Conservation (phyloP, 2,888 invertebrate genomes). For the Eustalomyia histrio region DNA sequence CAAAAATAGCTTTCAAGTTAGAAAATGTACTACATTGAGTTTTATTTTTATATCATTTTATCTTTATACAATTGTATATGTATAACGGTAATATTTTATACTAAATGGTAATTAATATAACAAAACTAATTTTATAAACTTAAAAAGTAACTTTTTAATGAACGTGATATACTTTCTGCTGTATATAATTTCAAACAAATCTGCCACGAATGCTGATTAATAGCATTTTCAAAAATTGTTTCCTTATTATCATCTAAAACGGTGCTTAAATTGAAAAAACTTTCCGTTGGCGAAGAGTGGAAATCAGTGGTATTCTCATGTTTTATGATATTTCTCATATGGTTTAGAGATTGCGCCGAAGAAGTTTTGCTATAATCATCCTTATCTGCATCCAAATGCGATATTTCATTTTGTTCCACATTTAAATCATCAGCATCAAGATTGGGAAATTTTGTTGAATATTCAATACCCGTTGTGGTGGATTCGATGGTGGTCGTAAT, state of each 20-base stretch:
- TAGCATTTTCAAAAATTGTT: constrained; percentile 41
- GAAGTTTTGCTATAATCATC: constrained; percentile 58
- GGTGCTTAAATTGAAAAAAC: constrained; percentile 30
- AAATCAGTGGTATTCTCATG: background rate
- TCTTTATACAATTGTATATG: too few relatives aligned
- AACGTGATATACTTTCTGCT: constrained; percentile 68
- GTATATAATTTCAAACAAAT: constrained; percentile 69
- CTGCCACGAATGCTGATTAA: constrained; percentile 62
- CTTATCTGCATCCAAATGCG: constrained; percentile 59
- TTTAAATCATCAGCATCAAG: constrained; percentile 60
- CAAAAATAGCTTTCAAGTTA: too few relatives aligned
- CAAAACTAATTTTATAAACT: constrained; percentile 44
- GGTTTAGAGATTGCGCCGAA: constrained; percentile 41
- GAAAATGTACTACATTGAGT: too few relatives aligned
- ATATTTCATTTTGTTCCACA: constrained; percentile 69
- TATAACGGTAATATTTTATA: too few relatives aligned
- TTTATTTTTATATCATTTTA: too few relatives aligned
- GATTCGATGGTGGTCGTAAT: constrained; percentile 26
- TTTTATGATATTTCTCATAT: background rate
- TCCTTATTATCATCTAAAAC: constrained; percentile 25
- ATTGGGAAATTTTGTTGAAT: constrained; percentile 11
- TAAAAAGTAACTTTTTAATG: constrained; percentile 68
- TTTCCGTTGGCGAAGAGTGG: constrained; percentile 4
- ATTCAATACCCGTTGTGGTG: constrained; percentile 4
- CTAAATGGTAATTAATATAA: background rate